Conservation (phyloP, 1,140 invertebrate species). For the Leucophenga varia region DNA sequence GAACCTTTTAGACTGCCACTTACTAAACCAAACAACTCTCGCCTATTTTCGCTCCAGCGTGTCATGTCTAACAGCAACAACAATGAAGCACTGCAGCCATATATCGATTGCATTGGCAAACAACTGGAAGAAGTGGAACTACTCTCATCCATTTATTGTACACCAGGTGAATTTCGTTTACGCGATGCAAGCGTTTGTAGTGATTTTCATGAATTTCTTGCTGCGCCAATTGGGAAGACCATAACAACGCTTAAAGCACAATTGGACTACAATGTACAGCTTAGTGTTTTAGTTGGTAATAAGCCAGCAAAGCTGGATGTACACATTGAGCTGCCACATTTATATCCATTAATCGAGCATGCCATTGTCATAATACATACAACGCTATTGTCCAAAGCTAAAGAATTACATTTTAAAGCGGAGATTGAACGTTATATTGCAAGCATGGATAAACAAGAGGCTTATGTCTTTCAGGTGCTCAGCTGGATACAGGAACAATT, state of each 20-base stretch:
- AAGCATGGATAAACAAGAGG: constrained; percentile 62
- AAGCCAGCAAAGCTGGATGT: constrained; percentile 59
- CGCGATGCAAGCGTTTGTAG: constrained; percentile 64
- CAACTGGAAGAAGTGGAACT: constrained; percentile 76
- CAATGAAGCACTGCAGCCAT: constrained; percentile 28
- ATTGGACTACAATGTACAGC: constrained; percentile 42
- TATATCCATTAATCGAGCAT: constrained; percentile 64
- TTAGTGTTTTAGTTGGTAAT: constrained; percentile 61
- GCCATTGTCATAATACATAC: constrained; percentile 69
- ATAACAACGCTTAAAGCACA: constrained; percentile 17
- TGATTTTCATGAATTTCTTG: constrained; percentile 65
- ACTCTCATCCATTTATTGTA: constrained; percentile 71
- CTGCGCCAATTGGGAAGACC: constrained; percentile 11
- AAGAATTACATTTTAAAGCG: constrained; percentile 64
- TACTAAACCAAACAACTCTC: constrained; percentile 40
- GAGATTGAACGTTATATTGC: constrained; percentile 60
- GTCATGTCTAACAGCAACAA: constrained; percentile 25
- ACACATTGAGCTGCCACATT: constrained; percentile 63
- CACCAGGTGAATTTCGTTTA: constrained; percentile 68
- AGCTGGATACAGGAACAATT: constrained; percentile 70
- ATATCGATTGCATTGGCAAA: constrained; percentile 57
- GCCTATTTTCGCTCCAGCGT: constrained; percentile 24
- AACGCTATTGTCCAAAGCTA: constrained; percentile 59
- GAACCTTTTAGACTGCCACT: neutral
- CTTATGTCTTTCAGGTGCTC: constrained; percentile 67